These are phyloP conservation scores for Agrotis exclamationis DNA, from an alignment of 2,888 invertebrate species.

Conservation along the genomic window DNA sequence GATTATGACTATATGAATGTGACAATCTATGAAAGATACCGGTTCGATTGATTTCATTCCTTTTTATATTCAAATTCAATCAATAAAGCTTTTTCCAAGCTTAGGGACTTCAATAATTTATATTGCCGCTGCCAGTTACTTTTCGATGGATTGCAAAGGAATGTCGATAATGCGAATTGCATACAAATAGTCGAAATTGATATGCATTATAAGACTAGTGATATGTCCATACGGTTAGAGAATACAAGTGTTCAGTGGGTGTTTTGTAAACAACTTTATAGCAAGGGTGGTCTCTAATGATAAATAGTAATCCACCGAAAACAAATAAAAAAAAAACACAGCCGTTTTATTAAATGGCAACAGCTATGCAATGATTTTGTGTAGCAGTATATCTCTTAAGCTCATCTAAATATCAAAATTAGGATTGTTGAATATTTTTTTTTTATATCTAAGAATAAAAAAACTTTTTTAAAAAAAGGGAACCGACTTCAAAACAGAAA, in stretches of 20 bases:
- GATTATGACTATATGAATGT: too few relatives aligned
- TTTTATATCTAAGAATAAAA: too few relatives aligned
- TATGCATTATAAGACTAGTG: neutral
- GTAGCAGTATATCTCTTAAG: too few relatives aligned
- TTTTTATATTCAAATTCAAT: too few relatives aligned
- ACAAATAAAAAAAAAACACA: neutral
- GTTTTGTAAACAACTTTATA: neutral
- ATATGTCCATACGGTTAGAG: neutral
- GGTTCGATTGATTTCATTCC: too few relatives aligned
- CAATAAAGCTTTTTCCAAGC: neutral
- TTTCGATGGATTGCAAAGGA: constrained; percentile 23
- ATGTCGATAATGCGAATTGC: constrained; percentile 33
- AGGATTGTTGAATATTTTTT: too few relatives aligned
- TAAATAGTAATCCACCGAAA: neutral
- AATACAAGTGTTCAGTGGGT: neutral
- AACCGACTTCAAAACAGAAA: too few relatives aligned
- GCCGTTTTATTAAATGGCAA: too few relatives aligned
- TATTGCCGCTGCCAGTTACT: neutral
- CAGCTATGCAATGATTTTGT: too few relatives aligned
- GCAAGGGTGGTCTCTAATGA: neutral
- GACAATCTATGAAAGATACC: too few relatives aligned
- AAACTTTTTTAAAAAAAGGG: too few relatives aligned
- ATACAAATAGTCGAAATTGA: constrained; percentile 33
- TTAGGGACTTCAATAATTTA: neutral
- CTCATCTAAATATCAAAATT: too few relatives aligned